Percentiles rank a stretch among this genome's conserved stretches.
phyloP scores from a whole-genome alignment of 2,888 invertebrate species.

The Hirtodrosophila histrioides region DNA sequence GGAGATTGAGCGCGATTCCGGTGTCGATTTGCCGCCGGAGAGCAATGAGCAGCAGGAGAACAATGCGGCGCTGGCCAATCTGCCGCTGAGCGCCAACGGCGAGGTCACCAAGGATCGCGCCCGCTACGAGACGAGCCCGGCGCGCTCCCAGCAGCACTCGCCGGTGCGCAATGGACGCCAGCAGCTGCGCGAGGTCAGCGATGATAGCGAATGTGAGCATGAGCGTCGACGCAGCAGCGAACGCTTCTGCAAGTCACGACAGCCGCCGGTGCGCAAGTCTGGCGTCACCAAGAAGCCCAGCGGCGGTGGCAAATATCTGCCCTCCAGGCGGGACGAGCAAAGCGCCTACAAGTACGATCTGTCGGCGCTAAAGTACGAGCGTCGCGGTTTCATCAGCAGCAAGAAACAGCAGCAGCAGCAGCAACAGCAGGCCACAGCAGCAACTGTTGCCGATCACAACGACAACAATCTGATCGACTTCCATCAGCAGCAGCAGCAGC shows the following conservation, averaged over 20 bases:
- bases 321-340: constrained; percentile 81
- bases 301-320: constrained; percentile 73
- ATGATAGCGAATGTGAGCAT: constrained; percentile 87
- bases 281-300: constrained; percentile 82
- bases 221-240: constrained; percentile 88
- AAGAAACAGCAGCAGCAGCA: constrained; percentile 69
- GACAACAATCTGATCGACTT: constrained; percentile 84
- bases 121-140: constrained; percentile 84
- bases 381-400: constrained; percentile 84
- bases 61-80: constrained; percentile 78
- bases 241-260: constrained; percentile 87
- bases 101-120: constrained; percentile 75
- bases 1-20: constrained; percentile 66
- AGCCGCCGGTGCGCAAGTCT: constrained; percentile 86
- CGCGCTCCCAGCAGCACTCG: constrained; percentile 83
- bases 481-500: constrained; percentile 70
- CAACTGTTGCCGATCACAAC: constrained; percentile 80
- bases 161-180: constrained; percentile 72
- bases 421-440: constrained; percentile 51
- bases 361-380: constrained; percentile 82
- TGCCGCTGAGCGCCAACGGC: constrained; percentile 13
- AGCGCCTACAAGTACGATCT: constrained; percentile 84
- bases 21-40: constrained; percentile 34
- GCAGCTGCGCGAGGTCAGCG: constrained; percentile 82
- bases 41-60: constrained; percentile 68